A percentile compares a stretch with the other conserved stretches of the same genome.
phyloP scores from a whole-genome alignment of 2,888 invertebrate genomes.

The Aphelenchoides bicaudatus region DNA sequence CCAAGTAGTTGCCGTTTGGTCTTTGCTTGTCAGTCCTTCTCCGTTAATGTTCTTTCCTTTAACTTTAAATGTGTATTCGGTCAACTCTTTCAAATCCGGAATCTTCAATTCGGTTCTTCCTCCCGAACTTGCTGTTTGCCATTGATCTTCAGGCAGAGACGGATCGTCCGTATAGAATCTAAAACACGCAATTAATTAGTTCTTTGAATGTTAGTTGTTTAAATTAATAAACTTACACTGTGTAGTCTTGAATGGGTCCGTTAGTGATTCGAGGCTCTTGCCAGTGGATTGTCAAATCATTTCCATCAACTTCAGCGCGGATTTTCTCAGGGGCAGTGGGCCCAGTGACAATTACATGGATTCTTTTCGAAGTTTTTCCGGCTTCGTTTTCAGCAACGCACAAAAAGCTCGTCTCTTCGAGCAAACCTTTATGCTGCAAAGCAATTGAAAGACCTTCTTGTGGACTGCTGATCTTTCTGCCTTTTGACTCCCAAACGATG shows the following conservation, averaged over 20 bases:
- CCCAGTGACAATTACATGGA: constrained; percentile 51
- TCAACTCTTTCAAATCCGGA: constrained; percentile 48
- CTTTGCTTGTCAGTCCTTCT: constrained; percentile 46
- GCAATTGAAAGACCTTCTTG: constrained; percentile 44
- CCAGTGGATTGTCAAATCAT: constrained; percentile 52
- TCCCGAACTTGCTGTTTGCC: constrained; percentile 34
- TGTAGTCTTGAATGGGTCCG: constrained; percentile 56
- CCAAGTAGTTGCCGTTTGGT: constrained; percentile 52
- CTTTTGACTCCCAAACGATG: constrained; percentile 51
- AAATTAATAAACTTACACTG: no score
- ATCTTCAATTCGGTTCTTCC: constrained; percentile 45
- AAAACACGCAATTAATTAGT: no score
- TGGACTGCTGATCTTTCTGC: constrained; percentile 46
- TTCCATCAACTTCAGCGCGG: constrained; percentile 56
- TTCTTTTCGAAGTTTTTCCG: constrained; percentile 47
- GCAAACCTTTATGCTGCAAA: constrained; percentile 43
- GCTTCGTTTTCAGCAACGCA: constrained; percentile 59
- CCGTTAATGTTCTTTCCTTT: constrained; percentile 56
- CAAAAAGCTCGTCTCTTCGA: constrained; percentile 49
- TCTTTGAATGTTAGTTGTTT: no score
- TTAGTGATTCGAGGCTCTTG: constrained; percentile 54
- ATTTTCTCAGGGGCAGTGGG: constrained; percentile 55
- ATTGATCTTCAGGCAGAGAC: constrained; percentile 44
- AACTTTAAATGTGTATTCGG: constrained; percentile 52
- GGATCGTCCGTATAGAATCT: constrained; percentile 54